These are phyloP conservation scores for Halichoeres trimaculatus DNA, from an alignment of 2,113 vertebrate genomes.

Conservation along the genomic window DNA sequence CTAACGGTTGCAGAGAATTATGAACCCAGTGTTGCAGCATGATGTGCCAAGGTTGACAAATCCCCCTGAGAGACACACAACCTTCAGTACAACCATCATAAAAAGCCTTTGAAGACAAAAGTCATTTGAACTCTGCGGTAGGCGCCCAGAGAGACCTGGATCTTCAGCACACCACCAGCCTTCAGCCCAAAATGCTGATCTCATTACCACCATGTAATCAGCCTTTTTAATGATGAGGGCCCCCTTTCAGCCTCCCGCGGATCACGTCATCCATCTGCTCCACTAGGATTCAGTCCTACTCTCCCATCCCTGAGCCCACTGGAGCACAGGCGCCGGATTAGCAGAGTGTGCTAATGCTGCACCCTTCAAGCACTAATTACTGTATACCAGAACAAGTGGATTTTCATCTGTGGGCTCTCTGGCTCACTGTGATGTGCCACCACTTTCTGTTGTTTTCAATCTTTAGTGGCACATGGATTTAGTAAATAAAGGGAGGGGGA, in stretches of 20 bases:
- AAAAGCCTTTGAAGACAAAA: constrained; percentile 27
- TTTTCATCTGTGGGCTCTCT: constrained; percentile 53
- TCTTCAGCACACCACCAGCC: constrained; percentile 55
- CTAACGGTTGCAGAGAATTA: not conserved
- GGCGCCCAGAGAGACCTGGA: constrained; percentile 35
- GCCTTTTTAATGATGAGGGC: constrained; percentile 65
- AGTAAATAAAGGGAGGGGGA: constrained; percentile 20
- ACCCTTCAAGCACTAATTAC: constrained; percentile 74
- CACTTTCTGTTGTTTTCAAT: constrained; percentile 23
- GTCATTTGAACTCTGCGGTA: constrained; percentile 29
- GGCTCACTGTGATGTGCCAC: constrained; percentile 25
- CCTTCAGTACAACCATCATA: constrained; percentile 35
- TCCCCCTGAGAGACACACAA: constrained; percentile 8
- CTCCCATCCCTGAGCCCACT: constrained; percentile 53
- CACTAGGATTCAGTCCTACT: constrained; percentile 66
- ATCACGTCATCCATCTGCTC: constrained; percentile 73
- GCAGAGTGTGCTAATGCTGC: constrained; percentile 60
- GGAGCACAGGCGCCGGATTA: constrained; percentile 65
- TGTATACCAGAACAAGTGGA: constrained; percentile 65
- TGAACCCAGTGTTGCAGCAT: constrained; percentile 36
- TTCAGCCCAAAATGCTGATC: constrained; percentile 71
- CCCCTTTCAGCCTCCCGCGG: constrained; percentile 42
- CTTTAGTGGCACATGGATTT: constrained; percentile 37
- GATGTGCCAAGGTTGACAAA: constrained; percentile 17
- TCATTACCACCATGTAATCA: constrained; percentile 77